phyloP scores from a whole-genome alignment of 2,113 vertebrate genomes.

The Sinocyclocheilus anophthalmus region DNA sequence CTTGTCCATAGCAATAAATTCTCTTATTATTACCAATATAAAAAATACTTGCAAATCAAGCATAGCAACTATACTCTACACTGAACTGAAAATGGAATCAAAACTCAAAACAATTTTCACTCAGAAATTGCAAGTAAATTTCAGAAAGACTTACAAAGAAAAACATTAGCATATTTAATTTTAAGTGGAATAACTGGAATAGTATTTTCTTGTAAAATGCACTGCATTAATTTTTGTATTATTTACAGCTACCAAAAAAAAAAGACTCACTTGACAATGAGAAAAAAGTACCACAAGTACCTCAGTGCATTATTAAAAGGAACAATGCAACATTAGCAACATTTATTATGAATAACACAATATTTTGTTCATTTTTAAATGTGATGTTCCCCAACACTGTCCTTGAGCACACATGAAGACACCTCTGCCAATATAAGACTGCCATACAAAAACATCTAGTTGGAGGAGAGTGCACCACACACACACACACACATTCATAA shows the following conservation, averaged over 20 bases:
- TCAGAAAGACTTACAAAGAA: too few relatives aligned
- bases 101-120: too few relatives aligned
- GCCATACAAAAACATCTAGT: slow-evolving; percentile 54
- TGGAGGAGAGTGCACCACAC: background rate
- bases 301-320: background rate
- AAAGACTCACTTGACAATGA: background rate
- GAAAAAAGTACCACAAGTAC: background rate
- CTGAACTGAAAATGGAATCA: too few relatives aligned
- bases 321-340: background rate
- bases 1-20: too few relatives aligned
- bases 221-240: too few relatives aligned
- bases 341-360: background rate
- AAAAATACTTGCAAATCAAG: too few relatives aligned
- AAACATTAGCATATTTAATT: background rate
- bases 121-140: too few relatives aligned
- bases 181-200: too few relatives aligned
- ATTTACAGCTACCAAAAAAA: too few relatives aligned
- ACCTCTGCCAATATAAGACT: slow-evolving; percentile 41
- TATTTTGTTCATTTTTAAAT: background rate
- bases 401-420: background rate
- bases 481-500: background rate
- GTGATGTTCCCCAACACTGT: background rate
- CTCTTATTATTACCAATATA: too few relatives aligned
- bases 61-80: too few relatives aligned
- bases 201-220: too few relatives aligned